Evolutionary conservation across 2,888 invertebrate species (phyloP), one percentile per base, ranked within the genome.

Genomic region (Pseudoips prasinana): DNA sequence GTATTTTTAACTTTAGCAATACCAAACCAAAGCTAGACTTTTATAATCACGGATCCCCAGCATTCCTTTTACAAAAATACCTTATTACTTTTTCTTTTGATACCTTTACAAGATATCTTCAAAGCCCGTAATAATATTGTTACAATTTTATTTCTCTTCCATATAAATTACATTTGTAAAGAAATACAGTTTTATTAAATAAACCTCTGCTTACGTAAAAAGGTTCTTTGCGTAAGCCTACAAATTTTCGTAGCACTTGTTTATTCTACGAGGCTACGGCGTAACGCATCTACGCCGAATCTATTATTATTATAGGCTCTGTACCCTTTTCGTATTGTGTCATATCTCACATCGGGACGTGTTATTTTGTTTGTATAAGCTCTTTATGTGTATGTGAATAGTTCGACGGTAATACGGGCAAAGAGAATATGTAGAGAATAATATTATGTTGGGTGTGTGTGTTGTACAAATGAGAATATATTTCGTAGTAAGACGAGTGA

Each of bases 221-320:
- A 43, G 33, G 54, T 38, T n/a, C n/a, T n/a, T n/a, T n/a, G n/a
- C 40, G 32, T 60, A 46, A 53, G 46, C 60, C 60, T 62, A 64
- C 71, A 62, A 58, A 59, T 58, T 67, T 62, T 42, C 75, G 79
- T 79, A 79, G 75, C 73, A 66, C 53, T 68, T 74, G 69, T 73
- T 75, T 73, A 68, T 67, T 67, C 75, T 73, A 71, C 72, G 67
- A 47, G 39, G 68, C 71, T 75, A 75, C 73, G 67, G 45, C 49
- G 64, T 65, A 61, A 47, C 56, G 43, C 64, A 58, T 57, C 26
- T 62, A 56, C 46, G 44, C 29, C 30, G 47, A 46, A 57, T 57
- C 51, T 61, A 60, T 67, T 60, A 64, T 58, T 59, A 59, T 62
- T 65, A 58, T 61, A 47, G 55, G 48, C 29, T 5, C 24, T 45